Evolutionary conservation across 2,888 invertebrate species (phyloP).

Genomic region (Euzophera pinguis): DNA sequence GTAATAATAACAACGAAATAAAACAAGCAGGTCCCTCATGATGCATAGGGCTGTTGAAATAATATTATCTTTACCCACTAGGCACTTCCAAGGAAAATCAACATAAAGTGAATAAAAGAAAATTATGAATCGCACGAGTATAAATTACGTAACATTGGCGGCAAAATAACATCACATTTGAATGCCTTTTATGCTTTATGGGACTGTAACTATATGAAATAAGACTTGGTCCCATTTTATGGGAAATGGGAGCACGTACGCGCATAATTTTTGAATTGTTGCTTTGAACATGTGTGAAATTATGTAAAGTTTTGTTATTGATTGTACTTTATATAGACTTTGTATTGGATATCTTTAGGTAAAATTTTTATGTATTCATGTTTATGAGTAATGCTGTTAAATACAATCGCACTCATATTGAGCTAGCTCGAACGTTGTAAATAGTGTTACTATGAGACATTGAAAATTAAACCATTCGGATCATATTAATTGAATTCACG

Average conservation of each 20-base stretch:
- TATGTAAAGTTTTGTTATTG: slow-evolving; percentile 15
- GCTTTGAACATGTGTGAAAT: slow-evolving; percentile 22
- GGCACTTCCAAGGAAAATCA: slow-evolving; percentile 77
- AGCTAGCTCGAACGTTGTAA: no score
- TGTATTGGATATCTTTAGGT: neutral
- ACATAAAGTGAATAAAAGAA: slow-evolving; percentile 81
- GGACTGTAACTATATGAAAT: slow-evolving; percentile 76
- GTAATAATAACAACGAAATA: slow-evolving; percentile 70
- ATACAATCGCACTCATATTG: no score
- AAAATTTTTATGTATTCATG: neutral
- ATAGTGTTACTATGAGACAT: no score
- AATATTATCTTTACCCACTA: slow-evolving; percentile 78
- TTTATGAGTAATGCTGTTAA: neutral
- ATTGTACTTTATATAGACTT: neutral
- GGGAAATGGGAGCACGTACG: slow-evolving; percentile 71
- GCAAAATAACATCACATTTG: slow-evolving; percentile 80
- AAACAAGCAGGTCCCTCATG: slow-evolving; percentile 53
- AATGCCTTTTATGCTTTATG: slow-evolving; percentile 80
- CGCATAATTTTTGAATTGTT: slow-evolving; percentile 71
- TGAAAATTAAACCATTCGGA: no score
- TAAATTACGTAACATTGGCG: slow-evolving; percentile 75
- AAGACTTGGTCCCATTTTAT: slow-evolving; percentile 69
- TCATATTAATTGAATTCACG: no score
- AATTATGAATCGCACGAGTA: slow-evolving; percentile 79
- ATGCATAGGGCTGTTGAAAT: slow-evolving; percentile 76